phyloP scores from a whole-genome alignment of 2,888 invertebrate genomes.

The Tenthredo scrophulariae region DNA sequence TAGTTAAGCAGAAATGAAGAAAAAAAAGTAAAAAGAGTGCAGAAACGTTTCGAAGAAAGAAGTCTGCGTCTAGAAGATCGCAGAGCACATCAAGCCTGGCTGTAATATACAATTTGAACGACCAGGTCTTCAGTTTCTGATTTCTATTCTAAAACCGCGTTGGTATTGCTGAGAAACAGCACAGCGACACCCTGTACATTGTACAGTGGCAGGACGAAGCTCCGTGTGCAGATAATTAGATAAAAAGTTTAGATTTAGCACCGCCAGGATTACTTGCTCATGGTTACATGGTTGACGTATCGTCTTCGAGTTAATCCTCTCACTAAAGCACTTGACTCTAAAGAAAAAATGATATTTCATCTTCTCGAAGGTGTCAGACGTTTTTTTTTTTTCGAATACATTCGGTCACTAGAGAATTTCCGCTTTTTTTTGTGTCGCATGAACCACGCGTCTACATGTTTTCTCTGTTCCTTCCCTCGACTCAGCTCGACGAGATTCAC shows the following conservation, averaged over 20 bases:
- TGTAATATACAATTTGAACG: too few relatives aligned
- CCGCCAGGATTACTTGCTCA: conserved; percentile 5
- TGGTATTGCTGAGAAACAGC: neutral
- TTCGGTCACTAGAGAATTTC: neutral
- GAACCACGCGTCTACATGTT: neutral
- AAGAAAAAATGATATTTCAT: conserved; percentile 15
- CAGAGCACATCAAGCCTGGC: neutral
- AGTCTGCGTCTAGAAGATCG: neutral
- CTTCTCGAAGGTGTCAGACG: neutral
- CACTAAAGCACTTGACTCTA: neutral
- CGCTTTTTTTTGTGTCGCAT: neutral
- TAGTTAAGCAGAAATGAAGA: neutral
- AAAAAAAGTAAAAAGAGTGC: neutral
- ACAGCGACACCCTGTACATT: neutral
- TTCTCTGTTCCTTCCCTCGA: neutral
- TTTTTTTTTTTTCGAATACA: neutral
- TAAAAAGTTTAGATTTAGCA: conserved; percentile 25
- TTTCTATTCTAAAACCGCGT: neutral
- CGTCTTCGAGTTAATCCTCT: conserved; percentile 20
- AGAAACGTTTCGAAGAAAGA: neutral
- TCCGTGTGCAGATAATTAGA: conserved; percentile 28
- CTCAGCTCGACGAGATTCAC: conserved; percentile 42
- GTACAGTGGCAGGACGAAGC: conserved; percentile 1
- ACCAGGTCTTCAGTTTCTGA: neutral
- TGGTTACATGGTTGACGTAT: conserved; percentile 31